Evolutionary conservation across 2,888 invertebrate species (phyloP), one percentile per base, ranked within the genome.

Genomic region (Temnothorax ravouxi): DNA sequence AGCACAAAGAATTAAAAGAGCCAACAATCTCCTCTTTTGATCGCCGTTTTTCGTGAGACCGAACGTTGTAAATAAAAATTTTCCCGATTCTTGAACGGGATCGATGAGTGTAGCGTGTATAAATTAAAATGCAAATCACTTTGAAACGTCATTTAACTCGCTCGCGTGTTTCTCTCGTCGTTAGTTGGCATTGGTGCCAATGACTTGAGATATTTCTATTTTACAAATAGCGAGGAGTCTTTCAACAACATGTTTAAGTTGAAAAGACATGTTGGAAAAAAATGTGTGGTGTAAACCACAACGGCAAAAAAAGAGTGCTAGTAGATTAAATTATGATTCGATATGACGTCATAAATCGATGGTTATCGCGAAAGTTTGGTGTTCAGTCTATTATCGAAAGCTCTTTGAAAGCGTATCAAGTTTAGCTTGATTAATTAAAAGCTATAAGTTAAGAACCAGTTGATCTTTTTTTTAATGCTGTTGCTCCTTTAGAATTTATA

Each of bases 331-430:
- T 9, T 66, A 66, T 9, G 4, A 62, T 8, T 15, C 25, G 13
- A 62, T 66, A 44, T 66, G 44, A 66, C 11, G 3, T 11, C 21
- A 41, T 25, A 41, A 38, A 56, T 56, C 21, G 25, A 29, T 59
- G 2, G 3, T 25, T 29, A 56, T 44, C 18, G 38, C 3, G 1
- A 56, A 59, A 15, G 15, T 61, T 59, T 11, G 15, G 59, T 59
- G 8, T 21, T 29, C 21, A 38, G 29, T 61, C 4, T 9, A 44
- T 44, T 69, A 62, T 56, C 74, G 38, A 21, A 52, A 54, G 29
- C 62, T 62, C 54, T 66, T n/a, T n/a, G 50, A 59, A 13, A 54
- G 29, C 15, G 61, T 54, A 67, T 67, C 38, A 50, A 69, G 18
- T 21, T 41, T 21, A 62, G 9, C 3, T 1, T 21, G 38, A 84